These are phyloP conservation scores for Drosophila bocki DNA, from an alignment of 1,140 invertebrate species.

Conservation along the genomic window DNA sequence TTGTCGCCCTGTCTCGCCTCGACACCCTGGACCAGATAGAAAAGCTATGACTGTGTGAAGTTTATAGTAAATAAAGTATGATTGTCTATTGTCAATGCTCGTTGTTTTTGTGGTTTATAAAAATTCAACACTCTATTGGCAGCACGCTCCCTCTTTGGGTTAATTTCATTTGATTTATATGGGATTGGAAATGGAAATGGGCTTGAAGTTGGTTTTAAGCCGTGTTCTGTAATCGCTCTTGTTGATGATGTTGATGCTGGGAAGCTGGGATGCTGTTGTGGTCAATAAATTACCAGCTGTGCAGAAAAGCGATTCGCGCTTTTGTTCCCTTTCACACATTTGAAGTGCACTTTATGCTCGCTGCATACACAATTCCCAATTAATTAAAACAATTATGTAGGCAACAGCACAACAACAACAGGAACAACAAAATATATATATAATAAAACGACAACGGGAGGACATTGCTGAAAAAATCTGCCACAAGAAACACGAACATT, in stretches of 20 bases:
- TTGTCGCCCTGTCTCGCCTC: conserved; percentile 55
- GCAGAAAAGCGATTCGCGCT: conserved; percentile 52
- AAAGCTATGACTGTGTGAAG: conserved; percentile 44
- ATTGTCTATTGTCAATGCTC: conserved; percentile 58
- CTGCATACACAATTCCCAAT: conserved; percentile 75
- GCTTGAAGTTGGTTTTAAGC: conserved; percentile 33
- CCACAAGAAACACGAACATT: conserved; percentile 36
- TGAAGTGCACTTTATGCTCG: conserved; percentile 78
- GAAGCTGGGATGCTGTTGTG: conserved; percentile 49
- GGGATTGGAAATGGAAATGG: conserved; percentile 22
- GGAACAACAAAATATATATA: conserved; percentile 1
- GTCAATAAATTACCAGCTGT: conserved; percentile 79
- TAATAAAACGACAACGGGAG: conserved; percentile 21
- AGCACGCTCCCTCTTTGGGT: conserved; percentile 45
- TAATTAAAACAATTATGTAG: conserved; percentile 81
- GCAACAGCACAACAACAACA: conserved; percentile 40
- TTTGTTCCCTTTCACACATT: conserved; percentile 72
- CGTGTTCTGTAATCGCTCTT: conserved; percentile 50
- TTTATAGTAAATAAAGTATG: conserved; percentile 75
- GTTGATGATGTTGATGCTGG: conserved; percentile 37
- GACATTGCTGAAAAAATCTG: conserved; percentile 10
- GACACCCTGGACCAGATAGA: conserved; percentile 14
- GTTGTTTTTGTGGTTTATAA: conserved; percentile 62
- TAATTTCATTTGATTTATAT: conserved; percentile 80
- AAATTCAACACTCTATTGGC: conserved; percentile 69